A percentile compares a stretch with the other conserved stretches of the same genome.
phyloP scores from a whole-genome alignment of 2,888 invertebrate species.

The Protodeltote pygarga region DNA sequence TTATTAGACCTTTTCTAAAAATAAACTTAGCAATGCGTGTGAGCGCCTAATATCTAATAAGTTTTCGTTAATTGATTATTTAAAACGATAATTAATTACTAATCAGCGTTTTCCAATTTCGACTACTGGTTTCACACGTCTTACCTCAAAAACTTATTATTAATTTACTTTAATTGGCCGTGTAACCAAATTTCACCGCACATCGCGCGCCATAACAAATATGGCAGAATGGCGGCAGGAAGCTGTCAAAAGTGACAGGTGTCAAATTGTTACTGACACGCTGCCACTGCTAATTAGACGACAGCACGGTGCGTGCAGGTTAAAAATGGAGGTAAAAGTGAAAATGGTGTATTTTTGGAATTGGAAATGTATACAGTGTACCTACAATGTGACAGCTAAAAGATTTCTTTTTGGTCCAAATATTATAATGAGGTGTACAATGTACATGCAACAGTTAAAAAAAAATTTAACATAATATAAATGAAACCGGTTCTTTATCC shows the following conservation, averaged over 20 bases:
- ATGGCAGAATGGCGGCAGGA: constrained; percentile 39
- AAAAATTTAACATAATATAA: no score
- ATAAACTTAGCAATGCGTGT: no score
- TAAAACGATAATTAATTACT: background rate
- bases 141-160: constrained; percentile 19
- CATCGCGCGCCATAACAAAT: constrained; percentile 18
- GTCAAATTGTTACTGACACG: constrained; percentile 49
- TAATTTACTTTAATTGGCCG: constrained; percentile 27
- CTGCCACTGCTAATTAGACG: constrained; percentile 40
- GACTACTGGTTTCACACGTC: constrained; percentile 12
- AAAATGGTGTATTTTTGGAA: constrained; percentile 29
- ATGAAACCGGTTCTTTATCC: no score
- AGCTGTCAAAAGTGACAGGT: constrained; percentile 53
- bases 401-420: no score
- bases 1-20: no score
- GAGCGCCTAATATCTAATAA: no score
- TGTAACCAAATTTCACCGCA: constrained; percentile 34
- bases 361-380: constrained; percentile 17
- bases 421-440: no score
- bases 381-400: no score
- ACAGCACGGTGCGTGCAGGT: constrained; percentile 22
- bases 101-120: constrained; percentile 2
- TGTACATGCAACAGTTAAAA: no score
- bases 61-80: no score
- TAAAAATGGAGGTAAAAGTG: constrained; percentile 36